These are phyloP conservation scores for Pogonophryne albipinna DNA, from an alignment of 2,797 vertebrate species.

Conservation along the genomic window DNA sequence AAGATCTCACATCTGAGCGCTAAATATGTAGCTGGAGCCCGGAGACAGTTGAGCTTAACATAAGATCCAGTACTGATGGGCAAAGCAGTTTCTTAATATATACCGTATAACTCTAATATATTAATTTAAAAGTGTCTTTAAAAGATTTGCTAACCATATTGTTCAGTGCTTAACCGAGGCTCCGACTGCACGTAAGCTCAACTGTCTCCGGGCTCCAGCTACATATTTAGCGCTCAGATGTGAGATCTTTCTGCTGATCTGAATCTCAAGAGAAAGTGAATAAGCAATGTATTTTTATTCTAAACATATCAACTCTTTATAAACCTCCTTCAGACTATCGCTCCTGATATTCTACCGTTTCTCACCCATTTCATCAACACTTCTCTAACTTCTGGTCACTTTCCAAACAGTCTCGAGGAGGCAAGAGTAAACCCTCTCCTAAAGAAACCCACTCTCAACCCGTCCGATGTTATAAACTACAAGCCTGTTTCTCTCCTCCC, in stretches of 20 bases:
- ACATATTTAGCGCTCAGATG: neutral
- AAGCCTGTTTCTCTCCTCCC: no score
- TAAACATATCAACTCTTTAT: no score
- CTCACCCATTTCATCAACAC: no score
- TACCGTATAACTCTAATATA: neutral
- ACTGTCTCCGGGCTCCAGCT: neutral
- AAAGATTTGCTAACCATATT: neutral
- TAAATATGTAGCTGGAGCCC: conserved; percentile 2
- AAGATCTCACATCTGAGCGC: neutral
- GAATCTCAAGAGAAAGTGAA: no score
- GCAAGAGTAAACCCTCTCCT: no score
- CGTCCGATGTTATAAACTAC: no score
- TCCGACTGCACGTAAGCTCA: neutral
- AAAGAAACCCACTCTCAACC: no score
- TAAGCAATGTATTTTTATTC: no score
- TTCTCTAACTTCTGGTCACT: no score
- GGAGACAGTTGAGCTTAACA: neutral
- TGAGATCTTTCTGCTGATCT: neutral
- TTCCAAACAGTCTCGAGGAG: no score
- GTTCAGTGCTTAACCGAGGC: neutral
- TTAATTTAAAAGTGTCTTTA: neutral
- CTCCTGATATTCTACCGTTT: no score
- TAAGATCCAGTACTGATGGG: neutral
- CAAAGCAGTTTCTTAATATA: neutral
- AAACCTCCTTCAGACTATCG: no score